Evolutionary conservation across 2,797 vertebrate genomes (phyloP), one percentile per base, ranked within the genome.

Genomic region (Gobio occitaniae): DNA sequence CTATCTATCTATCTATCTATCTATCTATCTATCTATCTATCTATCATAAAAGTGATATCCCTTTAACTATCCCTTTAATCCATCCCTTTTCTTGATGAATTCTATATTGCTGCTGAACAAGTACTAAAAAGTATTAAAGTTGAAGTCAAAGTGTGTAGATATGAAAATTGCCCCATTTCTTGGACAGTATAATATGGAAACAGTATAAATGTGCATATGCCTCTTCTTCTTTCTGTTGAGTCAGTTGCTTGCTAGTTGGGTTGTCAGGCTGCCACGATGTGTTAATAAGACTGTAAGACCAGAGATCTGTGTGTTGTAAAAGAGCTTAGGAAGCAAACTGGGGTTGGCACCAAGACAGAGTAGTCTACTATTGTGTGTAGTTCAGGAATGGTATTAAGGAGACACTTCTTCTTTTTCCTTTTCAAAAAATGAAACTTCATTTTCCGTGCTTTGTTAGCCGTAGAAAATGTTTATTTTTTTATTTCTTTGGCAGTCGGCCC

Each of bases 181-280:
- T 50, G 19, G 19, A 56, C 12, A 38, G 74, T 13, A 13, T 63
- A 15, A 63, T 63, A 63, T 13, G 61, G 4, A 61, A 6, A 36
- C 29, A 75, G 72, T 38, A 36, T 75, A 16, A 25, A 25, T 54
- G 36, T 41, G 21, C 50, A 81, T 9, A 25, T 56, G 79, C 50
- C 21, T 11, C 6, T 38, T 59, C 3, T 38, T 48, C 16, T 66
- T 3, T 80, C 17, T 38, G 25, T 69, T 69, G 79, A 65, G 19
- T 38, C 77, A 38, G 29, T 80, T 50, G 19, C 61, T 66, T 63
- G 38, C 36, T 78, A 44, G n/a, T 59, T 82, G 52, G 5, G 38
- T 82, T 70, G 9, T 82, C 38, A 82, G 36, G 10, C 36, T 29
- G 17, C 44, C 25, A 66, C 17, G 2, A 32, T 63, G 5, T 66